Conservation (phyloP, 2,113 vertebrate species). For the Corvus cornix region DNA sequence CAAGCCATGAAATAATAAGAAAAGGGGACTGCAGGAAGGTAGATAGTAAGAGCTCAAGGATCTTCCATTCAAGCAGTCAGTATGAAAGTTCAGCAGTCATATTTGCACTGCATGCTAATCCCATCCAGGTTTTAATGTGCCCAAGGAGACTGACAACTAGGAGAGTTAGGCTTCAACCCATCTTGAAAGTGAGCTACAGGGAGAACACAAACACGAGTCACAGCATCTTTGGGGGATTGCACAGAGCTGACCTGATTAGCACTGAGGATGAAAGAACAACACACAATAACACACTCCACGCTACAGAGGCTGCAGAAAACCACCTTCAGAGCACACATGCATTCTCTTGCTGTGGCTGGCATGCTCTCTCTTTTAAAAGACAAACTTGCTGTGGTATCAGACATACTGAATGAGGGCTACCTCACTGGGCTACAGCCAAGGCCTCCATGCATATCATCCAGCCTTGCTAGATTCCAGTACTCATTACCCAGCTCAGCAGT, state of each 20-base stretch:
- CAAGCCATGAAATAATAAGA: not conserved
- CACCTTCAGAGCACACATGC: not conserved
- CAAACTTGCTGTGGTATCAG: not conserved
- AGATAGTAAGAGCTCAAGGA: not conserved
- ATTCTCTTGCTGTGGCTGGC: not conserved
- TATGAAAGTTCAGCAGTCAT: not conserved
- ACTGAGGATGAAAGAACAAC: not conserved
- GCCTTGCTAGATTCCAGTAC: not conserved
- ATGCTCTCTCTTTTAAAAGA: not conserved
- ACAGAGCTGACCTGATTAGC: not conserved
- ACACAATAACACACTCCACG: accelerated
- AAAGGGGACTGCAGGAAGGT: not conserved
- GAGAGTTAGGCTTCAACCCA: not conserved
- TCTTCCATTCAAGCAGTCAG: not conserved
- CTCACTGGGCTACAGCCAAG: not conserved
- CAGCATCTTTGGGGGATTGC: not conserved
- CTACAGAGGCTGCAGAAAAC: not conserved
- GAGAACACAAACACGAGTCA: not conserved
- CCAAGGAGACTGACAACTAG: not conserved
- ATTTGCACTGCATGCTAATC: not conserved
- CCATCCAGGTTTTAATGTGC: not conserved
- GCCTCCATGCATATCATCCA: no score
- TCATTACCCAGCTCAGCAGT: not conserved
- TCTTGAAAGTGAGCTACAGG: not conserved
- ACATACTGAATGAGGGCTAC: not conserved